Evolutionary conservation across 2,797 vertebrate genomes (phyloP).

Genomic region (Antrozous pallidus): DNA sequence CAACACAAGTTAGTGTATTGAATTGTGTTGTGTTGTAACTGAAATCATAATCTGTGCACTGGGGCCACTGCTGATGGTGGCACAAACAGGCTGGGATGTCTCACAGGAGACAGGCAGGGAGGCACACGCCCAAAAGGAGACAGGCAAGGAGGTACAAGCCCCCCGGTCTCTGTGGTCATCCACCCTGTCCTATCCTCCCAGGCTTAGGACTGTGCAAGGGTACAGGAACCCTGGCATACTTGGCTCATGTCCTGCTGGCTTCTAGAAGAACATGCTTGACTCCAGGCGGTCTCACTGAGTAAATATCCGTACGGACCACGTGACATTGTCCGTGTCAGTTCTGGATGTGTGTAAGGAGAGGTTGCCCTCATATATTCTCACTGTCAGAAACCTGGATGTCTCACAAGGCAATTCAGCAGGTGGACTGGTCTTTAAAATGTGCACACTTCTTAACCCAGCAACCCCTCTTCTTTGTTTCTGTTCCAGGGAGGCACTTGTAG

Average conservation of each 20-base stretch:
- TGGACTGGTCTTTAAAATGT: not conserved
- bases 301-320: no score
- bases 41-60: not conserved
- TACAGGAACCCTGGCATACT: not conserved
- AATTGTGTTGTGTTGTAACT: not conserved
- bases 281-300: not conserved
- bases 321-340: not conserved
- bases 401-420: no score
- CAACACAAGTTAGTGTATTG: not conserved
- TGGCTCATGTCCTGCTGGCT: not conserved
- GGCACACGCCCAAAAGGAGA: not conserved
- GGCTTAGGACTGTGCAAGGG: not conserved
- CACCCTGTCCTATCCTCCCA: not conserved
- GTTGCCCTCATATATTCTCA: fast-evolving
- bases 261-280: not conserved
- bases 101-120: not conserved
- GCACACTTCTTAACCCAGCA: fast-evolving
- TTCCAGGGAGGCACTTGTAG: not conserved
- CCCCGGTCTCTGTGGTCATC: not conserved
- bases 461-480: not conserved
- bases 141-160: not conserved
- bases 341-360: not conserved
- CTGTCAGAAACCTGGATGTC: not conserved
- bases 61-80: no score
- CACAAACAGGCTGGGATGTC: not conserved